phyloP scores from a whole-genome alignment of 2,113 vertebrate species.

The Rhinoptilus africanus region DNA sequence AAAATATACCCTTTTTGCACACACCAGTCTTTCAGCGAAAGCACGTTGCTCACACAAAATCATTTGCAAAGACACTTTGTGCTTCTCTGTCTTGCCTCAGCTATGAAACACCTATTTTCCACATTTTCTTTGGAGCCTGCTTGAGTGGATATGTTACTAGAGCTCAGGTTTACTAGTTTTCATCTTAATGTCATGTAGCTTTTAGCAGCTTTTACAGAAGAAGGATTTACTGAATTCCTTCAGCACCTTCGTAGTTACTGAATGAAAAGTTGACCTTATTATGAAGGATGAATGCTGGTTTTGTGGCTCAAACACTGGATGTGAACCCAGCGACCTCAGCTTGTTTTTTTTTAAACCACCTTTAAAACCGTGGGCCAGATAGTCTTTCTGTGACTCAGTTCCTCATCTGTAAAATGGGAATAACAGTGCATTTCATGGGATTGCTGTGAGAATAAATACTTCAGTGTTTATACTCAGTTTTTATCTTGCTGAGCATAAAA shows the following conservation, averaged over 20 bases:
- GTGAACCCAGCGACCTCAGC: not conserved
- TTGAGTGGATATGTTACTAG: not conserved
- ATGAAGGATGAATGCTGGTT: slow-evolving; percentile 21
- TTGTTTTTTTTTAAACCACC: slow-evolving; percentile 13
- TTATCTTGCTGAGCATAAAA: slow-evolving; percentile 47
- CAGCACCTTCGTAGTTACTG: not conserved
- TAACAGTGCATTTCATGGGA: not conserved
- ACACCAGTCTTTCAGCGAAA: slow-evolving; percentile 2
- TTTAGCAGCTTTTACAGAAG: slow-evolving; percentile 28
- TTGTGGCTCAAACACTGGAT: not conserved
- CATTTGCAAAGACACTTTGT: not conserved
- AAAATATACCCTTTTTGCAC: slow-evolving; percentile 34
- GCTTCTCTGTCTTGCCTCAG: not conserved
- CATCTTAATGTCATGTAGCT: not conserved
- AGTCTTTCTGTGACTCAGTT: slow-evolving; percentile 32
- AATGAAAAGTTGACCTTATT: slow-evolving; percentile 18
- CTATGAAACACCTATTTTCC: not conserved
- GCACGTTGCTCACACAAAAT: not conserved
- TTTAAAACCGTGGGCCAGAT: not conserved
- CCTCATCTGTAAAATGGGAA: slow-evolving; percentile 35
- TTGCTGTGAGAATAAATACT: slow-evolving; percentile 47
- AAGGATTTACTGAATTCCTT: slow-evolving; percentile 31
- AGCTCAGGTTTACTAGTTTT: slow-evolving; percentile 13
- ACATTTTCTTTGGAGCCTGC: not conserved
- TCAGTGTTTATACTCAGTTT: slow-evolving; percentile 10